Percentiles rank a stretch among this genome's conserved stretches.
phyloP scores from a whole-genome alignment of 1,140 invertebrate genomes.

The Brachionus rubens region DNA sequence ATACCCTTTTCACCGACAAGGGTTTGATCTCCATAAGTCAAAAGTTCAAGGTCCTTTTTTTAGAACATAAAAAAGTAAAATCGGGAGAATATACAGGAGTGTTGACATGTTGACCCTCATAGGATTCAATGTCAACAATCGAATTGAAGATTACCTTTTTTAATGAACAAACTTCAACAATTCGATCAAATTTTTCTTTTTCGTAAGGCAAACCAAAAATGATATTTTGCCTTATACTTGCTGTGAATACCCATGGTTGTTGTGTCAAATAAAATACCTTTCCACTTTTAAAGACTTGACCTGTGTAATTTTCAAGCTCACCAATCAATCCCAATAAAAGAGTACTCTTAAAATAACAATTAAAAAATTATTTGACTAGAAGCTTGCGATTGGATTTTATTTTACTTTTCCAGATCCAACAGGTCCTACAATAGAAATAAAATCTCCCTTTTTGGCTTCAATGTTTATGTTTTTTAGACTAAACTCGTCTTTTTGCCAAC shows the following conservation, averaged over 20 bases:
- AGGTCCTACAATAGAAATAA: slow-evolving; percentile 72
- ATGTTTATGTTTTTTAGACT: slow-evolving; percentile 65
- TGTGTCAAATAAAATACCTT: slow-evolving; percentile 83
- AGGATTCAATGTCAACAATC: too few species aligned
- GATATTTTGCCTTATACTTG: slow-evolving; percentile 75
- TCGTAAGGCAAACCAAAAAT: slow-evolving; percentile 68
- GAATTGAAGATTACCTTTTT: too few species aligned
- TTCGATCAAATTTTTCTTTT: slow-evolving; percentile 51
- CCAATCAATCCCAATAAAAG: slow-evolving; percentile 75
- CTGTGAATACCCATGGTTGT: slow-evolving; percentile 81
- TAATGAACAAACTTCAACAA: slow-evolving; percentile 53
- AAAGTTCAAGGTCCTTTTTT: slow-evolving; percentile 74
- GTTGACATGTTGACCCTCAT: too few species aligned
- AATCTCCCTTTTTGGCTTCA: slow-evolving; percentile 66
- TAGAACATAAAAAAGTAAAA: too few species aligned
- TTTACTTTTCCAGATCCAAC: slow-evolving; percentile 75
- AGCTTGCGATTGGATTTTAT: too few species aligned
- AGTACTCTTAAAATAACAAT: too few species aligned
- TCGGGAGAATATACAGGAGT: too few species aligned
- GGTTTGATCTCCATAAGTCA: slow-evolving; percentile 77
- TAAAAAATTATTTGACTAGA: too few species aligned
- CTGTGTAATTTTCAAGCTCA: slow-evolving; percentile 71
- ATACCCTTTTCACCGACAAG: slow-evolving; percentile 81
- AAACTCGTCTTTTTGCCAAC: slow-evolving; percentile 44
- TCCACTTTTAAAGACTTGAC: slow-evolving; percentile 70